Base-by-base conservation (phyloP, 92 coral and sea anemone species). In the Pocillopora meandrina region DNA sequence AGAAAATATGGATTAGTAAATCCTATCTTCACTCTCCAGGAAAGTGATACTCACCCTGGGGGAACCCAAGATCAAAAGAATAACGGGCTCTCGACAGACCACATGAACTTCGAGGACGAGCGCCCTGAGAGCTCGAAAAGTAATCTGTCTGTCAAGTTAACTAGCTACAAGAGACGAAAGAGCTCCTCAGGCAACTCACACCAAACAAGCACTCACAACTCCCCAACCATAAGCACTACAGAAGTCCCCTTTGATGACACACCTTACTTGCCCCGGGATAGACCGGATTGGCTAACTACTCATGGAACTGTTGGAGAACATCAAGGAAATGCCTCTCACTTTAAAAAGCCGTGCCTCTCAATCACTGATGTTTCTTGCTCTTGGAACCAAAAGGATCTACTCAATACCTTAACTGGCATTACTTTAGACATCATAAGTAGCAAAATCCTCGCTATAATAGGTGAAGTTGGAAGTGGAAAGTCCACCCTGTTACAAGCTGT, bases 391-490 rank as follows among this genome's bases (percentile, higher is more conserved):
- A 42, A 65, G 36, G 11, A 47, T 42, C 47, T 18, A 60, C 12
- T 18, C 17, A 12, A 65, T 10, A 78, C 47, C 73, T 78, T 69
- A 33, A 26, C 61, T 15, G 69, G 9, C 82, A 78, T 78, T n/a
- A 36, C 72, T 8, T 63, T 63, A 15, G 49, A 78, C 10, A 61
- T 26, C 21, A 12, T 6, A 23, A 20, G 11, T 14, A 72, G 72
- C 49, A 20, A 78, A 12, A 17, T 78, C 60, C 17, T 65, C 5
- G 82, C 82, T n/a, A 63, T 78, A 10, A 78, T 72, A 5, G 82
- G 82, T 63, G 61, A 21, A 78, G 82, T 65, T 65, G 82, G 82
- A 49, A 78, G 82, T 78, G 82, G 82, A 15, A 78, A 78, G 26
- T 63, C 82, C n/a, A 63, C 82, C 49, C 72, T 78, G 20, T 72